phyloP scores from a whole-genome alignment of 1,140 invertebrate species.

The Macrostomum lignano region DNA sequence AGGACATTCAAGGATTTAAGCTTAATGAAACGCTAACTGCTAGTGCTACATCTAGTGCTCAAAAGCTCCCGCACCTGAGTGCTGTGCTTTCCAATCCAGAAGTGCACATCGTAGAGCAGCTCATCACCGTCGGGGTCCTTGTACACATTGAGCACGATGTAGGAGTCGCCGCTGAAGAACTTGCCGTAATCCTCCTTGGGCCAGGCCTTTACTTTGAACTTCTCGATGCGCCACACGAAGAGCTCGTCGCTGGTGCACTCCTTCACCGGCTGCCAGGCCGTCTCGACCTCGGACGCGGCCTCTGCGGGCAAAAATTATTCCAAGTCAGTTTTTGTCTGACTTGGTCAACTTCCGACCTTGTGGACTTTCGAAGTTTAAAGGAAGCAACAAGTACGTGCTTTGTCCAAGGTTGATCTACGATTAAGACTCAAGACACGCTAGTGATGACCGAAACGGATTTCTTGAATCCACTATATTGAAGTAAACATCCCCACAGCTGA shows the following conservation, averaged over 20 bases:
- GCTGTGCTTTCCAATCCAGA: constrained; percentile 9
- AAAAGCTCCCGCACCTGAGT: constrained; percentile 5
- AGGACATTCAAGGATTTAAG: constrained; percentile 3
- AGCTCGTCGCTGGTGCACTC: neutral
- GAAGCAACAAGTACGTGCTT: too few relatives aligned
- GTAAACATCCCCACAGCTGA: too few relatives aligned
- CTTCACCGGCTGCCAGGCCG: neutral
- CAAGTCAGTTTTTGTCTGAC: too few relatives aligned
- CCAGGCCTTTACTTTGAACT: constrained; percentile 47
- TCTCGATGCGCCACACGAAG: constrained; percentile 11
- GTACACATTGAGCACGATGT: constrained; percentile 55
- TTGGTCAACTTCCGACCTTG: too few relatives aligned
- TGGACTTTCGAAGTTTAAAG: too few relatives aligned
- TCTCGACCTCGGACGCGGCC: neutral
- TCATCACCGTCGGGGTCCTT: neutral
- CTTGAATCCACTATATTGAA: too few relatives aligned
- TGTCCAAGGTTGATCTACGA: too few relatives aligned
- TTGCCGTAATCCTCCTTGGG: constrained; percentile 48
- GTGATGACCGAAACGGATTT: too few relatives aligned
- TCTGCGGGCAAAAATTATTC: neutral
- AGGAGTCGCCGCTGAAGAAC: constrained; percentile 60
- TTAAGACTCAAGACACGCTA: too few relatives aligned
- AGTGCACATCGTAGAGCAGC: constrained; percentile 7
- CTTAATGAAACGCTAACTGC: neutral
- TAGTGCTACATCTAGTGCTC: too few relatives aligned